phyloP scores from a whole-genome alignment of 2,113 vertebrate species.

The Xenopus borealis region DNA sequence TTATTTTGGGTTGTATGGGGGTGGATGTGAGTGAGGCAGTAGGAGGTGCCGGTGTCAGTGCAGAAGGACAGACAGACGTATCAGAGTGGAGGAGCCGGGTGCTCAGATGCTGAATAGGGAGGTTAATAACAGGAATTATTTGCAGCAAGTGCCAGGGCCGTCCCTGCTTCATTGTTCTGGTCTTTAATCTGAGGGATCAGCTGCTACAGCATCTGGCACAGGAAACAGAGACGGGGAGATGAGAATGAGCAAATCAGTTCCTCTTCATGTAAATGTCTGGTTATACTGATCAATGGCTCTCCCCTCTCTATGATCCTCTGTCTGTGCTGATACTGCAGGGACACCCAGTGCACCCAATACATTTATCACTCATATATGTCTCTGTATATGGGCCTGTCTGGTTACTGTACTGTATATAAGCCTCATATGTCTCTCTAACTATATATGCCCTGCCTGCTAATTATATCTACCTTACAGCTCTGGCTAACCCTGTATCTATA shows the following conservation, averaged over 20 bases:
- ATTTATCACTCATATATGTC: too few relatives aligned
- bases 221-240: constrained; percentile 41
- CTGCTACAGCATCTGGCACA: constrained; percentile 53
- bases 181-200: constrained; percentile 52
- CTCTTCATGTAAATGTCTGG: constrained; percentile 20
- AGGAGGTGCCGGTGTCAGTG: neutral
- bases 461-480: too few relatives aligned
- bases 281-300: constrained; percentile 2
- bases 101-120: constrained; percentile 31
- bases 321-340: constrained; percentile 6
- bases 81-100: neutral
- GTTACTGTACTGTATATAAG: too few relatives aligned
- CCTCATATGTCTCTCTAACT: too few relatives aligned
- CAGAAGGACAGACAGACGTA: neutral
- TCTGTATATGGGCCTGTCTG: too few relatives aligned
- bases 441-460: too few relatives aligned
- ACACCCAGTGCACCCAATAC: neutral
- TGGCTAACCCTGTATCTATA: too few relatives aligned
- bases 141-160: constrained; percentile 25
- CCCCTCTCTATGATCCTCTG: constrained; percentile 14
- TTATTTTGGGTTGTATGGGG: too few relatives aligned
- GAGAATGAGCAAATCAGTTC: constrained; percentile 21
- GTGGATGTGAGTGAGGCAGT: neutral
- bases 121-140: constrained; percentile 31
- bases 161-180: constrained; percentile 35